phyloP scores from a whole-genome alignment of 2,113 vertebrate genomes.

The Pitta sordida region DNA sequence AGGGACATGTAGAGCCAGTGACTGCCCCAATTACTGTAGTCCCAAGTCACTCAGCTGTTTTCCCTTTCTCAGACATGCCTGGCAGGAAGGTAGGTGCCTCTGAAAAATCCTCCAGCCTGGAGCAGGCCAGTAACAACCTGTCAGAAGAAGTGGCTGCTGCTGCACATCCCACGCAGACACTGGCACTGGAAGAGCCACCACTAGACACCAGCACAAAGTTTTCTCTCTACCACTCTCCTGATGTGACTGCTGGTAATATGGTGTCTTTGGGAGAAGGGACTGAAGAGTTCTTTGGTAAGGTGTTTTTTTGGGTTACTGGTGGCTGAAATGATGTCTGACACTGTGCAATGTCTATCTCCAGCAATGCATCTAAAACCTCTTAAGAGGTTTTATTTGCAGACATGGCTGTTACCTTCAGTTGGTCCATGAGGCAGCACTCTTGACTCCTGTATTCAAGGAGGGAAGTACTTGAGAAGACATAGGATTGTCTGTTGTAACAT shows the following conservation, averaged over 20 bases:
- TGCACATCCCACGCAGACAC: not conserved
- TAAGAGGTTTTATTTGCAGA: not conserved
- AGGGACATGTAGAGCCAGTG: not conserved
- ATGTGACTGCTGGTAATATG: not conserved
- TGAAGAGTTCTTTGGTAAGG: slow-evolving; percentile 17
- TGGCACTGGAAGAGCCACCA: not conserved
- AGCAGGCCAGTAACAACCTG: not conserved
- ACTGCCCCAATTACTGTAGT: not conserved
- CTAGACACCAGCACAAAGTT: not conserved
- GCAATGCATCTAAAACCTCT: not conserved
- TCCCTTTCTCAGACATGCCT: not conserved
- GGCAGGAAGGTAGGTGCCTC: not conserved
- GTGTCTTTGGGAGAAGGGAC: not conserved
- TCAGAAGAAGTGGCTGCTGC: not conserved
- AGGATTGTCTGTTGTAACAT: not conserved
- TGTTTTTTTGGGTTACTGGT: not conserved
- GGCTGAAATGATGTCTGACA: not conserved
- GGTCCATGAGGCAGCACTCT: not conserved
- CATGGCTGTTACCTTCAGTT: not conserved
- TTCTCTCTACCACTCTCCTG: not conserved
- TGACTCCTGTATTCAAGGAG: not conserved
- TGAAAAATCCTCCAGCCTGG: not conserved
- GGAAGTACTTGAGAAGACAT: not conserved
- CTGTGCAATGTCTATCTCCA: not conserved
- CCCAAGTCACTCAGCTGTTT: fast-evolving